phyloP scores from a whole-genome alignment of 2,888 invertebrate genomes.

The Digitonthophagus gazella region DNA sequence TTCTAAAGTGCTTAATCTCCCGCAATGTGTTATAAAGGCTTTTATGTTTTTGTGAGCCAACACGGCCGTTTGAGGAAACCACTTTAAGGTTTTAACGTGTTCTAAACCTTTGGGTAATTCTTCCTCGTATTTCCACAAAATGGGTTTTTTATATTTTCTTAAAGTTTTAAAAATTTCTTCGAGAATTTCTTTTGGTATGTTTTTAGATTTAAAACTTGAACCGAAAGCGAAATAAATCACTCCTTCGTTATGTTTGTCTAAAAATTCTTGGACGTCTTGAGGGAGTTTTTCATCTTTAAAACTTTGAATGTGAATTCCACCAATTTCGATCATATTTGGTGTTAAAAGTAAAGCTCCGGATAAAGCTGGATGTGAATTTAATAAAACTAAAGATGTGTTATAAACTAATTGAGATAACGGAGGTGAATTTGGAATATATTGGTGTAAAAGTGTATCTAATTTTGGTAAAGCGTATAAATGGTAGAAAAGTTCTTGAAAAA shows the following conservation, averaged over 20 bases:
- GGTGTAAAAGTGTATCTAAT: slow-evolving; percentile 37
- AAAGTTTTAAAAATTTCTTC: slow-evolving; percentile 59
- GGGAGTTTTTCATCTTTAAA: slow-evolving; percentile 37
- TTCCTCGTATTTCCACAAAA: slow-evolving; percentile 57
- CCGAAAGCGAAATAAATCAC: slow-evolving; percentile 62
- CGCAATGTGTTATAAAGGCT: slow-evolving; percentile 35
- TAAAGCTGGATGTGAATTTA: slow-evolving; percentile 53
- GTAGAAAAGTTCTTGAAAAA: slow-evolving; percentile 37
- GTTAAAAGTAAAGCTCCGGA: slow-evolving; percentile 53
- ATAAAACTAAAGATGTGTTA: slow-evolving; percentile 38
- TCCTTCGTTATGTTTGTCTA: slow-evolving; percentile 56
- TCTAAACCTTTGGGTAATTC: slow-evolving; percentile 42
- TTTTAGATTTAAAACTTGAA: slow-evolving; percentile 57
- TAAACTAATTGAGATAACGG: slow-evolving; percentile 36
- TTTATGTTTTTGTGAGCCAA: slow-evolving; percentile 36
- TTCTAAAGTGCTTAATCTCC: slow-evolving; percentile 33
- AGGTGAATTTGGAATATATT: slow-evolving; percentile 39
- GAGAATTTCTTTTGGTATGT: slow-evolving; percentile 55
- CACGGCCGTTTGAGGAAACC: slow-evolving; percentile 50
- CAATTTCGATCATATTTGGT: slow-evolving; percentile 58
- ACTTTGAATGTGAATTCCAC: slow-evolving; percentile 54
- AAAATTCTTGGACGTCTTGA: slow-evolving; percentile 53
- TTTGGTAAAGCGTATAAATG: slow-evolving; percentile 38
- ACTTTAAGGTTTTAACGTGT: slow-evolving; percentile 50
- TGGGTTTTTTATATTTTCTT: slow-evolving; percentile 55